These are phyloP conservation scores for Caenorhabditis drosophilae DNA, from an alignment of 2,888 invertebrate species.

Conservation along the genomic window DNA sequence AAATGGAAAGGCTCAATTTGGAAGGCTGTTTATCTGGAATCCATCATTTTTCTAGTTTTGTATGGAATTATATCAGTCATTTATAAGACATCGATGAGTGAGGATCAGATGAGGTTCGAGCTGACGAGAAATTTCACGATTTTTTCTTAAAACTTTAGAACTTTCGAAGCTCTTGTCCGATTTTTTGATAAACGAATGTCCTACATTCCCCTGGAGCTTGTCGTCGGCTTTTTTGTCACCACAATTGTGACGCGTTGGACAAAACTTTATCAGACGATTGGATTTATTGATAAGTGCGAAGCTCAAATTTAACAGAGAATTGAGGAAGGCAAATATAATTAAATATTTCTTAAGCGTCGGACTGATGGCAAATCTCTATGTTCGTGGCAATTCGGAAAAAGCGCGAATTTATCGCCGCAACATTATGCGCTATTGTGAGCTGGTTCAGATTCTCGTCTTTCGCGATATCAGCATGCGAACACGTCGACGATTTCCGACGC, in stretches of 20 bases:
- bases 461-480: conserved; percentile 52
- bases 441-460: conserved; percentile 49
- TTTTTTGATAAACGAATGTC: conserved; percentile 41
- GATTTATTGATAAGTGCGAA: conserved; percentile 53
- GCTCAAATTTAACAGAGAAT: neutral
- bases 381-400: conserved; percentile 48
- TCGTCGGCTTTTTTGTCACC: conserved; percentile 54
- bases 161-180: conserved; percentile 45
- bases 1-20: conserved; percentile 53
- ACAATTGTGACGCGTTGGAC: conserved; percentile 51
- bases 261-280: conserved; percentile 51
- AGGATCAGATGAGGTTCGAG: conserved; percentile 35
- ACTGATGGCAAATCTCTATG: conserved; percentile 48
- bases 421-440: conserved; percentile 46
- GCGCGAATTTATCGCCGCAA: conserved; percentile 45
- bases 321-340: neutral
- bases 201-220: conserved; percentile 51
- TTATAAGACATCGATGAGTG: conserved; percentile 42
- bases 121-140: neutral
- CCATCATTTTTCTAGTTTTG: conserved; percentile 39
- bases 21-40: conserved; percentile 53
- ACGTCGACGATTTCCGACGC: conserved; percentile 44
- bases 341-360: conserved; percentile 28
- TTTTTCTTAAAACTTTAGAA: conserved; percentile 16
- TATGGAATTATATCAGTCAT: conserved; percentile 43